phyloP scores from a whole-genome alignment of 2,797 vertebrate species.

The Poeciliopsis turneri region DNA sequence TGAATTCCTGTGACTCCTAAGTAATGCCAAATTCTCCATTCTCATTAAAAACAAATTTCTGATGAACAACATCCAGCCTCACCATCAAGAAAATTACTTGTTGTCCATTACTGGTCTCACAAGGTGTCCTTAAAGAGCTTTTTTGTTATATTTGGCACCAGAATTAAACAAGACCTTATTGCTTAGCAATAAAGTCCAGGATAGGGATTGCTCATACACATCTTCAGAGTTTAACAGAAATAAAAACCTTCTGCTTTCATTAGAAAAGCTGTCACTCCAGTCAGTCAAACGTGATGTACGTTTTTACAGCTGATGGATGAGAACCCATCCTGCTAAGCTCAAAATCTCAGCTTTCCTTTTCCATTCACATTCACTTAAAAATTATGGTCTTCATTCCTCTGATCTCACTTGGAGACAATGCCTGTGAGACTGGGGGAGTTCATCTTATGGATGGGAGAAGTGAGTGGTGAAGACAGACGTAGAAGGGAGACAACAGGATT shows the following conservation, averaged over 20 bases:
- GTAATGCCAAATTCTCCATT: not conserved
- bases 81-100: not conserved
- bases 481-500: slow-evolving; percentile 64
- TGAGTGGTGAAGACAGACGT: slow-evolving; percentile 48
- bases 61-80: not conserved
- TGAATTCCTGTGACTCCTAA: not conserved
- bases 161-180: not conserved
- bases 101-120: not conserved
- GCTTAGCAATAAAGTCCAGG: not conserved
- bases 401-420: slow-evolving; percentile 67
- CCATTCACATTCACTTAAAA: slow-evolving; percentile 36
- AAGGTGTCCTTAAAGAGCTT: not conserved
- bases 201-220: not conserved
- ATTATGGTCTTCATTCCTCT: slow-evolving; percentile 36
- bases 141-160: not conserved
- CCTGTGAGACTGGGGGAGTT: slow-evolving; percentile 41
- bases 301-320: slow-evolving; percentile 28
- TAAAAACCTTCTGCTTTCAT: not conserved
- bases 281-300: not conserved
- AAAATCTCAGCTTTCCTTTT: slow-evolving; percentile 29
- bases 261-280: not conserved
- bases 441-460: slow-evolving; percentile 38
- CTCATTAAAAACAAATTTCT: not conserved
- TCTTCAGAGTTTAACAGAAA: not conserved
- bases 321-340: slow-evolving; percentile 21